A percentile compares a stretch with the other conserved stretches of the same genome.
Conservation (phyloP, 2,797 vertebrate species). For the Eremophila alpestris region DNA sequence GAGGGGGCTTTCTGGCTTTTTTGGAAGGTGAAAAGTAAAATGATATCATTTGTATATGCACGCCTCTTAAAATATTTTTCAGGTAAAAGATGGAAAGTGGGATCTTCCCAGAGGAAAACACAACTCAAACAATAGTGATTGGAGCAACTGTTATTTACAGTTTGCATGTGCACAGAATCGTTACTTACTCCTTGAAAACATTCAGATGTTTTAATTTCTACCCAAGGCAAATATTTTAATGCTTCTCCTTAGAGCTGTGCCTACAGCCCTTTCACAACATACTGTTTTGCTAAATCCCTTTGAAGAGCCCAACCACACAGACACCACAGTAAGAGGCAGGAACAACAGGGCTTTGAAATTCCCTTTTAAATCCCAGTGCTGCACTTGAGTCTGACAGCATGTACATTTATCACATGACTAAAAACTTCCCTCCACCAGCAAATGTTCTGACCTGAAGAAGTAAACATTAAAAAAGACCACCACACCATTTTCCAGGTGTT, state of each 20-base stretch:
- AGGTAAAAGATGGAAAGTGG: not conserved
- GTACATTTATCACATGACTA: not conserved
- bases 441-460: not conserved
- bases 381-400: not conserved
- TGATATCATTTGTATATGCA: rapidly evolving
- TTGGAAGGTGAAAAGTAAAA: not conserved
- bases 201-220: not conserved
- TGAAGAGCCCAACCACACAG: not conserved
- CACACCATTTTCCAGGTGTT: not conserved
- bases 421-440: not conserved
- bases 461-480: not conserved
- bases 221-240: not conserved
- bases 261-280: not conserved
- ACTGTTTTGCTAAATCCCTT: not conserved
- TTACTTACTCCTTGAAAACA: not conserved
- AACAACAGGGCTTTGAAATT: not conserved
- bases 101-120: not conserved
- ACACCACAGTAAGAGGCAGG: not conserved
- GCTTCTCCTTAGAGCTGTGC: not conserved
- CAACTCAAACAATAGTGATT: not conserved
- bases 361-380: not conserved
- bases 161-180: not conserved
- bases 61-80: not conserved
- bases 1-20: not conserved
- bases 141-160: not conserved